Evolutionary conservation across 2,113 vertebrate genomes (phyloP).

Genomic region (Corapipo altera): DNA sequence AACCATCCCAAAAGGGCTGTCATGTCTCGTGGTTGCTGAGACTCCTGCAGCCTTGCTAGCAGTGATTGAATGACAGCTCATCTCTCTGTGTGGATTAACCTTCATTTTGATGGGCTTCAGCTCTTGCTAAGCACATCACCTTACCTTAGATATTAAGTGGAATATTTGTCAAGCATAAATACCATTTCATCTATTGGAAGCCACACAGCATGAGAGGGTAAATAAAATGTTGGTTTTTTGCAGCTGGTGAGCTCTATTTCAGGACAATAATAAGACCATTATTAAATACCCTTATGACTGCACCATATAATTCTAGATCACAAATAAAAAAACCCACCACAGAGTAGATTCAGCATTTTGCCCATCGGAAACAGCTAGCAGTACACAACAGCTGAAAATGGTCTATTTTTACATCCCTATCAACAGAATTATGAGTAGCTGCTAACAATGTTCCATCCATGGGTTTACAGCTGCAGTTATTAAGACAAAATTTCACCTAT

Average conservation of each 20-base stretch:
- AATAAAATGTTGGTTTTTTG: constrained; percentile 9
- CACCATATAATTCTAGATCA: constrained; percentile 27
- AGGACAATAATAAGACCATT: constrained; percentile 9
- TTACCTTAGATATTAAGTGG: not conserved
- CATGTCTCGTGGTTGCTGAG: not conserved
- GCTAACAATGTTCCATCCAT: constrained; percentile 21
- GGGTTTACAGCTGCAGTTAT: constrained; percentile 52
- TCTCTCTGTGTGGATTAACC: not conserved
- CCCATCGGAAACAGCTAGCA: constrained; percentile 26
- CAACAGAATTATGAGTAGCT: constrained; percentile 53
- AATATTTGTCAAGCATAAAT: constrained; percentile 24
- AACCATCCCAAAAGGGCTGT: not conserved
- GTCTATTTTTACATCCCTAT: constrained; percentile 51
- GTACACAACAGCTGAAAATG: constrained; percentile 36
- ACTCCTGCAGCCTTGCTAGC: not conserved
- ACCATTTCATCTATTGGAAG: not conserved
- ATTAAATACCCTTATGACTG: constrained; percentile 41
- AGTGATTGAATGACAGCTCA: not conserved
- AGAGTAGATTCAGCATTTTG: constrained; percentile 43
- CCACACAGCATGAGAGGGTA: not conserved
- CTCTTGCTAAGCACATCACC: not conserved
- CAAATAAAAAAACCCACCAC: not conserved
- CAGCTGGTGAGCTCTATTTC: constrained; percentile 25
- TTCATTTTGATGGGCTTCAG: constrained; percentile 19
- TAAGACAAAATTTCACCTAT: constrained; percentile 40